phyloP scores from a whole-genome alignment of 1,140 invertebrate genomes.

The Drosophila ohnishii region DNA sequence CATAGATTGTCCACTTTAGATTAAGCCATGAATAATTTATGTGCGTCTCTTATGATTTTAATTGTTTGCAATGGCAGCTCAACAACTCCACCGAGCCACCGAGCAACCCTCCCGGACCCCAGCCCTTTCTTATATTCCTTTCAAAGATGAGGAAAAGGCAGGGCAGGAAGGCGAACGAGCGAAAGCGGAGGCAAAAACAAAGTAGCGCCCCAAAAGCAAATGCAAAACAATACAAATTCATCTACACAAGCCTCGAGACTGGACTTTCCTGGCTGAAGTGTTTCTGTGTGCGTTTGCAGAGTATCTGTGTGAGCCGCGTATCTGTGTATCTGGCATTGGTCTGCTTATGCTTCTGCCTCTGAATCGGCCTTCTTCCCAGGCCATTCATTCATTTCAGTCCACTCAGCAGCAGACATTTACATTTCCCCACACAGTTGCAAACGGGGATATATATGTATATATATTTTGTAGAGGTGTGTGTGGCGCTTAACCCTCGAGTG shows the following conservation, averaged over 20 bases:
- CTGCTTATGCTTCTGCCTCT: conserved; percentile 14
- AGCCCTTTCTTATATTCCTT: conserved; percentile 24
- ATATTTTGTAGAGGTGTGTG: conserved; percentile 41
- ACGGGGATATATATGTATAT: conserved; percentile 15
- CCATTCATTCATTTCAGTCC: conserved; percentile 36
- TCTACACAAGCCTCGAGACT: conserved; percentile 58
- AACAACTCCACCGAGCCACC: conserved; percentile 62
- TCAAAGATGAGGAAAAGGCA: conserved; percentile 27
- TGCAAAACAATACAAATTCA: conserved; percentile 81
- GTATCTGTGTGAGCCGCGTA: conserved; percentile 39
- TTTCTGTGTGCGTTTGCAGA: conserved; percentile 22
- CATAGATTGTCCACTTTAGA: conserved; percentile 83
- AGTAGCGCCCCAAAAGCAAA: conserved; percentile 80
- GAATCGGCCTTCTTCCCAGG: conserved; percentile 37
- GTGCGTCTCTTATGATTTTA: conserved; percentile 83
- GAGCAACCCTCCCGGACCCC: conserved; percentile 6
- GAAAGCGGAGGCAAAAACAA: conserved; percentile 72
- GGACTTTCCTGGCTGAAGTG: conserved; percentile 25
- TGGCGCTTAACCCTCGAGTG: conserved; percentile 62
- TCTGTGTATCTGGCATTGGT: conserved; percentile 14
- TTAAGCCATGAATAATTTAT: conserved; percentile 83
- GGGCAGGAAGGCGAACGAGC: conserved; percentile 23
- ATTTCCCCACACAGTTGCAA: conserved; percentile 47
- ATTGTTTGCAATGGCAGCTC: conserved; percentile 83
- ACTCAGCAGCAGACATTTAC: conserved; percentile 62